Percentiles rank a stretch among this genome's conserved stretches.
Conservation (phyloP, 2,113 vertebrate species). For the Prietella phreatophila region DNA sequence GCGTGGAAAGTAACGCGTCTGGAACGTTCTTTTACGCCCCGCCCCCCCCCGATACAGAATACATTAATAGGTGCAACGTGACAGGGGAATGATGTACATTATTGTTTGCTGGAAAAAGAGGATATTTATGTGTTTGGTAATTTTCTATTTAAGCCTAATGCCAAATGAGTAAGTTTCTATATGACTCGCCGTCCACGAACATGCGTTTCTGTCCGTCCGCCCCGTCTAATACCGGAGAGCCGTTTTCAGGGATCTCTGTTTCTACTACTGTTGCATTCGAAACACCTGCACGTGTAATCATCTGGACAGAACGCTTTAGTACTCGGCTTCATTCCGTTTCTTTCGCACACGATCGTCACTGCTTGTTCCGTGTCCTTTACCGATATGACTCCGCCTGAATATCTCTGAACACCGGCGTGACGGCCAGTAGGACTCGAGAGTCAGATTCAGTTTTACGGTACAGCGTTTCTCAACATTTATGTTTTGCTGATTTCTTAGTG, state of each 20-base stretch:
- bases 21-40: neutral
- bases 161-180: slow-evolving; percentile 52
- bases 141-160: slow-evolving; percentile 54
- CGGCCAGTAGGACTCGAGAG: neutral
- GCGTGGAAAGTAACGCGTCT: slow-evolving; percentile 21
- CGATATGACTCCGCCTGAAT: neutral
- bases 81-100: slow-evolving; percentile 38
- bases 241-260: slow-evolving; percentile 21
- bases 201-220: neutral
- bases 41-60: neutral
- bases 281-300: neutral
- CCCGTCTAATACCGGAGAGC: neutral
- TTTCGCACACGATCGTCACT: neutral
- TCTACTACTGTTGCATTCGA: neutral
- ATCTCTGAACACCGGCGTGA: neutral
- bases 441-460: neutral
- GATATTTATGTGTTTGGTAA: slow-evolving; percentile 47
- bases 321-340: neutral
- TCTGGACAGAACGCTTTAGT: neutral
- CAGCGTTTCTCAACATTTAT: neutral
- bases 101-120: slow-evolving; percentile 41
- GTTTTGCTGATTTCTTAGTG: neutral
- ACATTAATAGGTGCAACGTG: neutral
- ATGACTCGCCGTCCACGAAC: neutral
- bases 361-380: too few species aligned